Base-by-base conservation (phyloP, 2,888 invertebrate species). In the Lycophotia porphyrea region DNA sequence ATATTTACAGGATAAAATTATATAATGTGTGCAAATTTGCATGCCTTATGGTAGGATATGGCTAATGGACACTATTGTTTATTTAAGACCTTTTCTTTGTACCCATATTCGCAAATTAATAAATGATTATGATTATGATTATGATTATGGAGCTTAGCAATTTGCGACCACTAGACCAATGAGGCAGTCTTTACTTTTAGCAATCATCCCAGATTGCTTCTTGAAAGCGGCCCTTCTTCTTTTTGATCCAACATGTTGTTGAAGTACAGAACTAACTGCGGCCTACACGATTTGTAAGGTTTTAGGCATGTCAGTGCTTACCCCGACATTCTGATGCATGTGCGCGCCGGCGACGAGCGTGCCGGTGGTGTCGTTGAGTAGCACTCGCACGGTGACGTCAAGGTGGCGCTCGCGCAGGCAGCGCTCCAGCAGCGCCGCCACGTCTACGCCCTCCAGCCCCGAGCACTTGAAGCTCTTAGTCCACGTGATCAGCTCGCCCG, bases 401-500 rank as follows among this genome's bases (percentile, higher is more conserved):
- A 97, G 92, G 1, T 86, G 95, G 69, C 97, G 95, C 86, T 97
- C 97, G 39, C 93, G 92, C 82, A 98, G 95, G 49, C 98, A 97
- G 66, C 97, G 95, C 84, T 97, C 97, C 73, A 98, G 94, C 93
- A 98, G 94, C 81, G 97, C 94, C 1, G 98, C 98, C 49, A 97
- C 97, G 93, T 98, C 98, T 87, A 97, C 95, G 80, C 96, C 95
- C 67, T 96, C 97, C 85, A 98, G 97, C 78, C 98, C 98, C 36
- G 97, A 96, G 92, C 98, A 98, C 85, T 98, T 98, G 93, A 98
- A 98, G 78, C 97, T 97, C 95, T 98, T 98, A 0, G 98, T 98
- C 98, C 98, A 98, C n/a, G 98, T 98, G 27, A 98, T 97, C 84
- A 98, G 96, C 85, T 97, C 96, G n/a, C 98, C 98, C 18, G 97